Conservation (phyloP, 2,113 vertebrate genomes). For the Macroglossus sobrinus region DNA sequence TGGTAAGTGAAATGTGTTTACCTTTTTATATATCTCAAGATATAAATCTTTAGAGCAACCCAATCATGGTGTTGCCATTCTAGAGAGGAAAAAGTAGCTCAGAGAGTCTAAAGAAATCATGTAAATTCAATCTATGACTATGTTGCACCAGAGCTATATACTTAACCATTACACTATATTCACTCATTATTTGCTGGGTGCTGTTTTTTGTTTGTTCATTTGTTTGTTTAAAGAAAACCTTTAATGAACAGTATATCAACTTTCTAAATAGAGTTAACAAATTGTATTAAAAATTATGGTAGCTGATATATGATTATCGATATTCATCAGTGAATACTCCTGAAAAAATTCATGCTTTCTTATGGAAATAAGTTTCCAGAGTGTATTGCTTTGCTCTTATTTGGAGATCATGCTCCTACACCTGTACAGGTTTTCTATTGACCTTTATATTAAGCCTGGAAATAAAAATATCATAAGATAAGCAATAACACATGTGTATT, state of each 20-base stretch:
- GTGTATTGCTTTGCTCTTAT: not conserved
- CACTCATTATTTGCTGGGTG: not conserved
- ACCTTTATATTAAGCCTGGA: not conserved
- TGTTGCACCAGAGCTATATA: not conserved
- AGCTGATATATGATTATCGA: not conserved
- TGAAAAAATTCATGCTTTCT: not conserved
- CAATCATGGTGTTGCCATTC: not conserved
- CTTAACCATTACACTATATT: not conserved
- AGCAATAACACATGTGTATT: not conserved
- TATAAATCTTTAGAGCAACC: not conserved
- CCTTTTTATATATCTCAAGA: too few relatives aligned
- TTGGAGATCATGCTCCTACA: not conserved
- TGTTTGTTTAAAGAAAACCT: not conserved
- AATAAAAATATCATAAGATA: not conserved
- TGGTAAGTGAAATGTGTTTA: not conserved
- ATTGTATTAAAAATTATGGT: not conserved
- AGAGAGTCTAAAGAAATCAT: not conserved
- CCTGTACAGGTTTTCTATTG: not conserved
- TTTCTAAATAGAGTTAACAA: constrained; percentile 11
- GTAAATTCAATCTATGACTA: not conserved
- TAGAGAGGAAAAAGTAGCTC: not conserved
- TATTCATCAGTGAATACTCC: not conserved
- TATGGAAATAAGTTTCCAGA: not conserved
- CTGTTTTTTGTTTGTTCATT: not conserved
- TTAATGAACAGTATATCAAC: not conserved